Evolutionary conservation across 2,113 vertebrate genomes (phyloP).

Genomic region (Archilochus colubris): DNA sequence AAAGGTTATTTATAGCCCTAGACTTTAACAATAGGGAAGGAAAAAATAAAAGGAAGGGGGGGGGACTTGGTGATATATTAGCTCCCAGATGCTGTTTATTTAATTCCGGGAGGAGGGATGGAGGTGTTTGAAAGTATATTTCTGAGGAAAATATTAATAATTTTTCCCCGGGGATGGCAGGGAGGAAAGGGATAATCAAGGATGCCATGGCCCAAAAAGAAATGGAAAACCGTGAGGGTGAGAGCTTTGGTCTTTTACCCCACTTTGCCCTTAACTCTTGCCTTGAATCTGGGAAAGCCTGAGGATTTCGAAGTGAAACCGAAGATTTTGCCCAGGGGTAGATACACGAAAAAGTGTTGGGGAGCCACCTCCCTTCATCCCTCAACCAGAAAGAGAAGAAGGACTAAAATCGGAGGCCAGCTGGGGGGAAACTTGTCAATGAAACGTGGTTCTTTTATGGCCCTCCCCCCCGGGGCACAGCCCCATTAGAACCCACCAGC

Average conservation of each 20-base stretch:
- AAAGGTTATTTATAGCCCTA: constrained; percentile 26
- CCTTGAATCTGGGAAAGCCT: background rate
- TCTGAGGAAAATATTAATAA: background rate
- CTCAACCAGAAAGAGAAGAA: background rate
- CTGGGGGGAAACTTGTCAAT: constrained; percentile 49
- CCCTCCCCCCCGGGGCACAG: constrained; percentile 27
- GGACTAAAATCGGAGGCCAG: constrained; percentile 45
- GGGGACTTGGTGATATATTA: background rate
- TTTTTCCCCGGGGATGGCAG: background rate
- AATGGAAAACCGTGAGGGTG: background rate
- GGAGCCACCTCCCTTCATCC: background rate
- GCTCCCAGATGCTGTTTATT: constrained; percentile 28
- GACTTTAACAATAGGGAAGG: background rate
- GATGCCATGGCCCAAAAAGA: background rate
- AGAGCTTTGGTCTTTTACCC: background rate
- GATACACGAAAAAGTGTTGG: background rate
- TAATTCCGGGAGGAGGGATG: background rate
- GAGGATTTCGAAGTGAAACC: constrained; percentile 1
- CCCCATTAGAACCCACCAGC: constrained; percentile 33
- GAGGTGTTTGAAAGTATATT: background rate
- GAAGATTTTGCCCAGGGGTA: background rate
- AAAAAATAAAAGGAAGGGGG: background rate
- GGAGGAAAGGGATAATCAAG: background rate
- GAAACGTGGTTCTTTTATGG: constrained; percentile 57
- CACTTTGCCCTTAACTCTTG: background rate